Evolutionary conservation across 2,113 vertebrate genomes (phyloP), one percentile per base, ranked within the genome.

Genomic region (Thalassarche chlororhynchos): DNA sequence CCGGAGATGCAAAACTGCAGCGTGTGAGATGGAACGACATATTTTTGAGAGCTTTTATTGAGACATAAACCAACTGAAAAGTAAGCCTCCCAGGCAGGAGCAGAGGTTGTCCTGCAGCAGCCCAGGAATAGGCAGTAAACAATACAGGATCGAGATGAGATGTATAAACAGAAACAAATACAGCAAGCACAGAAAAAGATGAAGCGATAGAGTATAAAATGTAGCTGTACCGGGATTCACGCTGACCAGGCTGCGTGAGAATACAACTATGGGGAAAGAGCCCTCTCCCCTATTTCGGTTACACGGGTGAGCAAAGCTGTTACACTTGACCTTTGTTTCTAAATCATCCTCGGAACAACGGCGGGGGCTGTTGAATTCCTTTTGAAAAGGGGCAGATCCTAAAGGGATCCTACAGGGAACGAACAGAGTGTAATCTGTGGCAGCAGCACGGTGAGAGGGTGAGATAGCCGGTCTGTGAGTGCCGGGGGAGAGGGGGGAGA

Each of bases 251-350:
- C 83, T 57, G 7, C 34, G 21, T 14, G 77, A 38, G 64, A 18
- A 44, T 15, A n/a, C 55, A 42, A 3, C 47, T 64, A 24, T 71
- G 95, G 77, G 79, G 93, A 24, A 64, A 75, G 64, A 96, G 84
- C 86, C 90, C 95, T 93, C 85, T 96, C 86, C 96, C 92, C 89
- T 51, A 24, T 89, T 91, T 87, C 77, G 3, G 71, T 60, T 20
- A 24, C 79, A 51, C 34, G 83, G 92, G 21, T 47, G 79, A 94
- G 87, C 89, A 84, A 71, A 89, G 95, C 92, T 58, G 12, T 69
- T 83, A 4, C 93, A 94, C 93, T 92, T 96, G 95, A 96, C 94
- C 96, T 97, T 84, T 96, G 79, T 23, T 89, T 87, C 94, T 31
- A 51, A 89, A 96, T 82, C n/a, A 57, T 15, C 93, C 66, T 92